phyloP scores from a whole-genome alignment of 1,140 invertebrate species.

The Spodoptera litura region DNA sequence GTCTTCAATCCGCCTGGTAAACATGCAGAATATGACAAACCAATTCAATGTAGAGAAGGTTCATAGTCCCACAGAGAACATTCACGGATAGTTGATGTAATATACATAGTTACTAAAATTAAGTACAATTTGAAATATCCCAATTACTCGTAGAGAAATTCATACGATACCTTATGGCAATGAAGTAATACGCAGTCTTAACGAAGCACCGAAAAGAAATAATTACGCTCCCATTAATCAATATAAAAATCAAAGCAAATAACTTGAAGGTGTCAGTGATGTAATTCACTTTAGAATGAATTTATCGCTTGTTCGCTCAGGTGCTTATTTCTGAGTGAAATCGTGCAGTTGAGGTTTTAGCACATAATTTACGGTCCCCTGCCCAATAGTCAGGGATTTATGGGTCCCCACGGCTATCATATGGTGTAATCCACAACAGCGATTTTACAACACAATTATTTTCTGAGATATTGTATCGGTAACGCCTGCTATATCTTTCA shows the following conservation, averaged over 20 bases:
- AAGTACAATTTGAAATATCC: too few species aligned
- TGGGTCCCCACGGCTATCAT: slow-evolving; percentile 39
- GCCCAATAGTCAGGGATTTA: slow-evolving; percentile 47
- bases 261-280: slow-evolving; percentile 27
- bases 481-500: slow-evolving; percentile 20
- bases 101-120: too few species aligned
- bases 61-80: too few species aligned
- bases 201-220: slow-evolving; percentile 17
- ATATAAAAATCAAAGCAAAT: slow-evolving; percentile 45
- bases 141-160: neutral
- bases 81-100: too few species aligned
- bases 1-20: too few species aligned
- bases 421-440: slow-evolving; percentile 40
- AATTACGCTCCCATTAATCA: slow-evolving; percentile 22
- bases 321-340: slow-evolving; percentile 42
- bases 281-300: slow-evolving; percentile 41
- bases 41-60: too few species aligned
- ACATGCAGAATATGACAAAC: too few species aligned
- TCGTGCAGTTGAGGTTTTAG: slow-evolving; percentile 44
- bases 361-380: slow-evolving; percentile 44
- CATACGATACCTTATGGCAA: neutral
- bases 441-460: slow-evolving; percentile 40
- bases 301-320: slow-evolving; percentile 27
- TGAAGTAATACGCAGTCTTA: neutral
- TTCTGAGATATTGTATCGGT: slow-evolving; percentile 8